Evolutionary conservation across 1,140 invertebrate genomes (phyloP).

Genomic region (Drosophila grimshawi): DNA sequence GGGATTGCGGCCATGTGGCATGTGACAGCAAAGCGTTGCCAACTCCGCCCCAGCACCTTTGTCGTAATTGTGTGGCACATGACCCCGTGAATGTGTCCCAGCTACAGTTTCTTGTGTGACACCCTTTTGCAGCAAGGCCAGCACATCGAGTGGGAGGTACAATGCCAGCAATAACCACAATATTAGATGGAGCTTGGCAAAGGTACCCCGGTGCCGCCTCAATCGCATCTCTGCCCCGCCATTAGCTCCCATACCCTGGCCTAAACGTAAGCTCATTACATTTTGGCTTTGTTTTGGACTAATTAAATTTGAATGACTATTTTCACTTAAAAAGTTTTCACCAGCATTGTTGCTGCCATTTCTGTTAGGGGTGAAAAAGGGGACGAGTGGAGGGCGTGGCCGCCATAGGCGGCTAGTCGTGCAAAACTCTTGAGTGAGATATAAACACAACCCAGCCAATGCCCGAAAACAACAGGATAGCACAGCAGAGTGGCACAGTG

Average conservation of each 20-base stretch:
- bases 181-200: constrained; percentile 70
- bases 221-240: neutral
- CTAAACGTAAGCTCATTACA: constrained; percentile 80
- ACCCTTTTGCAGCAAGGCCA: constrained; percentile 56
- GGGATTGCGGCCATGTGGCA: constrained; percentile 76
- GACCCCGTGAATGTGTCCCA: constrained; percentile 50
- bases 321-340: constrained; percentile 82
- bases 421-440: constrained; percentile 73
- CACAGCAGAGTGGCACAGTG: constrained; percentile 5
- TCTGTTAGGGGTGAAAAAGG: neutral
- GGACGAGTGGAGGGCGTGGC: constrained; percentile 24
- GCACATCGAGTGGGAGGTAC: constrained; percentile 29
- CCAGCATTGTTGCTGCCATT: constrained; percentile 41
- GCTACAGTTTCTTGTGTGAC: constrained; percentile 23
- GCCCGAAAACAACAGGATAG: constrained; percentile 27
- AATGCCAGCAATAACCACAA: constrained; percentile 73
- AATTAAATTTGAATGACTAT: constrained; percentile 84
- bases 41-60: constrained; percentile 71
- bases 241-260: constrained; percentile 15
- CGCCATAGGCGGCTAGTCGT: constrained; percentile 44
- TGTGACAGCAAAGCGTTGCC: constrained; percentile 74
- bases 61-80: constrained; percentile 78
- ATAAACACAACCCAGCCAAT: constrained; percentile 56
- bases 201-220: constrained; percentile 40
- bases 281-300: constrained; percentile 82